phyloP scores from a whole-genome alignment of 1,140 invertebrate species.

The Brachionus koreanus region DNA sequence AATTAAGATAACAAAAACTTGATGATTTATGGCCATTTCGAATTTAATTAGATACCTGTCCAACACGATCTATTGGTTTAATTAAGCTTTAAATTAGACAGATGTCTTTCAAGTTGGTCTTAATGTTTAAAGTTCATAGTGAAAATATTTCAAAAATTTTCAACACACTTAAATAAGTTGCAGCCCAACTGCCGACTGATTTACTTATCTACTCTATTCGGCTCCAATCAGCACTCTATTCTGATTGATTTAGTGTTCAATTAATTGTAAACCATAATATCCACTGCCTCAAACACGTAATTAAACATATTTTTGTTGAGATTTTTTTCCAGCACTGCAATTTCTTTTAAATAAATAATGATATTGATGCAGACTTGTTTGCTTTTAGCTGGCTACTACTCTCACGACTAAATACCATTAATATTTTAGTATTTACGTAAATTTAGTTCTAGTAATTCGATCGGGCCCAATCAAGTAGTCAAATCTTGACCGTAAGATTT shows the following conservation, averaged over 20 bases:
- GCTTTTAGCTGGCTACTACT: background rate
- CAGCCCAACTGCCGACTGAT: background rate
- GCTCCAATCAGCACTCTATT: background rate
- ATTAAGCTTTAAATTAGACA: background rate
- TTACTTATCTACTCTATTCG: background rate
- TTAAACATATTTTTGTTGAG: background rate
- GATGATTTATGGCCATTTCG: background rate
- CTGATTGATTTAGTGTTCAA: background rate
- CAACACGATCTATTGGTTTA: background rate
- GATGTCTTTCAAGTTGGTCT: background rate
- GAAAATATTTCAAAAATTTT: background rate
- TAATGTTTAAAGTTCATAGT: background rate
- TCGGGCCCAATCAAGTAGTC: background rate
- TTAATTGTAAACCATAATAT: background rate
- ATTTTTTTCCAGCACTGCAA: background rate
- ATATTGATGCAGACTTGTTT: background rate
- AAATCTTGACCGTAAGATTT: background rate
- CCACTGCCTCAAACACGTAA: background rate
- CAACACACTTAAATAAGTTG: background rate
- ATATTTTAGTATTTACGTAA: constrained; percentile 5
- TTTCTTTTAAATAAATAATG: background rate
- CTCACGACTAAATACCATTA: background rate
- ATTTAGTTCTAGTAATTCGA: background rate
- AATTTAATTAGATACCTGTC: constrained; percentile 3
- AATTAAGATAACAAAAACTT: background rate